Conservation (phyloP, 1,140 invertebrate genomes). For the Phortica variegata region DNA sequence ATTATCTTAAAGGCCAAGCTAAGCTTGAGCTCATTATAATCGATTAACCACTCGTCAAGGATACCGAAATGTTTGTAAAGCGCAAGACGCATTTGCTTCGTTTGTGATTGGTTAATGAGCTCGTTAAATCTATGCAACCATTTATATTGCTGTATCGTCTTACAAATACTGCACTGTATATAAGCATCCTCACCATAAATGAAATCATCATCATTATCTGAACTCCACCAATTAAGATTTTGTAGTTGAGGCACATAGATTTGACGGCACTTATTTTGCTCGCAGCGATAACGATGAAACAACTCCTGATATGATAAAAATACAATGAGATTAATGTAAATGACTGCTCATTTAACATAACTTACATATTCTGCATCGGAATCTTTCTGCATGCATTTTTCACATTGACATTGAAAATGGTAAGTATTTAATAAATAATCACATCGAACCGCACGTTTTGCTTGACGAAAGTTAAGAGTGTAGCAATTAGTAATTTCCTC, state of each 20-base stretch:
- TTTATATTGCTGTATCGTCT: constrained; percentile 6
- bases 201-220: not conserved
- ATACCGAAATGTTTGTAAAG: constrained; percentile 20
- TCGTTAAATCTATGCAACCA: constrained; percentile 26
- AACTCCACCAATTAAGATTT: constrained; percentile 31
- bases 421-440: constrained; percentile 22
- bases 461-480: constrained; percentile 23
- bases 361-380: constrained; percentile 38
- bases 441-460: constrained; percentile 7
- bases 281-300: constrained; percentile 40
- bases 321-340: not conserved
- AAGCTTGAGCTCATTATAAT: constrained; percentile 23
- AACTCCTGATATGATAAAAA: constrained; percentile 13
- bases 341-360: not conserved
- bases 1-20: constrained; percentile 23
- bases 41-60: constrained; percentile 23
- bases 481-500: constrained; percentile 48
- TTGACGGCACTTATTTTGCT: constrained; percentile 18
- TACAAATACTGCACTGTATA: constrained; percentile 14
- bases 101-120: constrained; percentile 10
- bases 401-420: constrained; percentile 36
- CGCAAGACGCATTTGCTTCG: constrained; percentile 1
- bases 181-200: not conserved
- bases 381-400: constrained; percentile 16
- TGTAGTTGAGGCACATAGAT: constrained; percentile 17